Evolutionary conservation across 2,113 vertebrate species (phyloP).

Genomic region (Phylloscopus whistleri): DNA sequence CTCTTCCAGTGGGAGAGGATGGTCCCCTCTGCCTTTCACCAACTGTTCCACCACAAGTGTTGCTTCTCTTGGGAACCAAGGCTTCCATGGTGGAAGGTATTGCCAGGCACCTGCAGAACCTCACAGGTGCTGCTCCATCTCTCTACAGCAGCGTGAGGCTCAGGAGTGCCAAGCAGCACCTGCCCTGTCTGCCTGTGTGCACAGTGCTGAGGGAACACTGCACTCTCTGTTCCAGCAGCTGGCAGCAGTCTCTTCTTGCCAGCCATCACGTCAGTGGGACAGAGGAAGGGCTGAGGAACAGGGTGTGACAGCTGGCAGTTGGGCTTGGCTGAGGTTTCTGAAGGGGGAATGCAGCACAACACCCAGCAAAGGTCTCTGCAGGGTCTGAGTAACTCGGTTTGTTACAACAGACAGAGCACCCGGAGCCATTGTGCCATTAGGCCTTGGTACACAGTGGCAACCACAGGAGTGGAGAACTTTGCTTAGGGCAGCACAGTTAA

Average conservation of each 20-base stretch:
- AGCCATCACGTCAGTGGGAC: rapidly evolving
- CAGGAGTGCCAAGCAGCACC: neutral
- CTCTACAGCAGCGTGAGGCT: neutral
- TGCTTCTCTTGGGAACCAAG: rapidly evolving
- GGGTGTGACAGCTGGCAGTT: neutral
- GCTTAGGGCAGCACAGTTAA: neutral
- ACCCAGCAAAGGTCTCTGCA: neutral
- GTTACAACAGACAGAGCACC: neutral
- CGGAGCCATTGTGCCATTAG: neutral
- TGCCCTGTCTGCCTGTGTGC: rapidly evolving
- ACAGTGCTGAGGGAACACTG: neutral
- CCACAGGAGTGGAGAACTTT: neutral
- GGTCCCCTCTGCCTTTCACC: rapidly evolving
- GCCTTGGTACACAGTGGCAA: neutral
- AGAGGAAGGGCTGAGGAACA: neutral
- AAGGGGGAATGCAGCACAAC: neutral
- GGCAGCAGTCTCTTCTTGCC: neutral
- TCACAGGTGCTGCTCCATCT: neutral
- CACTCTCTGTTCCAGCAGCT: neutral
- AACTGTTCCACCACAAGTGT: rapidly evolving
- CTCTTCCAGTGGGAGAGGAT: neutral
- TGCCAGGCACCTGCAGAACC: neutral
- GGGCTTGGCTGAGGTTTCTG: neutral
- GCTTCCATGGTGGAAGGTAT: neutral
- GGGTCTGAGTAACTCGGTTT: neutral